Conservation (phyloP, 2,797 vertebrate genomes). For the Gallinago nigripennis region DNA sequence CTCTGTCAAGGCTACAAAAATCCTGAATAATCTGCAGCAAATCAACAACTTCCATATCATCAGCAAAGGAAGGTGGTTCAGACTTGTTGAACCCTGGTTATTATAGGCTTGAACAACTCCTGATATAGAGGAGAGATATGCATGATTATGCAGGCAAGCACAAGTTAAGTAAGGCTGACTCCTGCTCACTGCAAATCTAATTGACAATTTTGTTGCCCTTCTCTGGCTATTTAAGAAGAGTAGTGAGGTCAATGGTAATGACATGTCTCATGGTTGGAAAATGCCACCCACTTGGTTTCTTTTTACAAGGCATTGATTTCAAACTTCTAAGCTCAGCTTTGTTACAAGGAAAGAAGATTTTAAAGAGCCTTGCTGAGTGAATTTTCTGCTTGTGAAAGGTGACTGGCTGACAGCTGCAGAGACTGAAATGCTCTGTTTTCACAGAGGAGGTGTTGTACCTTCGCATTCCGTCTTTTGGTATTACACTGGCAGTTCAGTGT, state of each 20-base stretch:
- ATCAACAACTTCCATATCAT: slow-evolving; percentile 72
- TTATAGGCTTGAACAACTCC: slow-evolving; percentile 75
- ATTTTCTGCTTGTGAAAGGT: slow-evolving; percentile 38
- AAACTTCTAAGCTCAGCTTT: slow-evolving; percentile 73
- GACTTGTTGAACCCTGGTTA: slow-evolving; percentile 76
- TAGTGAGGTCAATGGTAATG: slow-evolving; percentile 79
- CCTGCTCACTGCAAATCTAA: slow-evolving; percentile 73
- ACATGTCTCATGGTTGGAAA: slow-evolving; percentile 74
- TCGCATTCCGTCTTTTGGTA: background rate
- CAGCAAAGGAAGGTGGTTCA: slow-evolving; percentile 70
- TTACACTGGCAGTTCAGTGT: background rate
- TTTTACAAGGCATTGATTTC: slow-evolving; percentile 72
- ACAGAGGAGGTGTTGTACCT: background rate
- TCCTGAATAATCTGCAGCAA: slow-evolving; percentile 67
- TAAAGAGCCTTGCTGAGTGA: background rate
- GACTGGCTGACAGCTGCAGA: background rate
- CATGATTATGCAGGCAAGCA: slow-evolving; percentile 74
- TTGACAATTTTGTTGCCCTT: slow-evolving; percentile 82
- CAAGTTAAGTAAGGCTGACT: slow-evolving; percentile 69
- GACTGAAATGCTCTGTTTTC: background rate
- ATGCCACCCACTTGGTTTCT: slow-evolving; percentile 63
- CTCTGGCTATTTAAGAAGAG: slow-evolving; percentile 77
- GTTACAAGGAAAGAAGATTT: slow-evolving; percentile 42
- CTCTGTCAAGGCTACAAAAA: slow-evolving; percentile 55
- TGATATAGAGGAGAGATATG: slow-evolving; percentile 70